Evolutionary conservation across 1,140 invertebrate genomes (phyloP).

Genomic region (Neodiprion pinetum): DNA sequence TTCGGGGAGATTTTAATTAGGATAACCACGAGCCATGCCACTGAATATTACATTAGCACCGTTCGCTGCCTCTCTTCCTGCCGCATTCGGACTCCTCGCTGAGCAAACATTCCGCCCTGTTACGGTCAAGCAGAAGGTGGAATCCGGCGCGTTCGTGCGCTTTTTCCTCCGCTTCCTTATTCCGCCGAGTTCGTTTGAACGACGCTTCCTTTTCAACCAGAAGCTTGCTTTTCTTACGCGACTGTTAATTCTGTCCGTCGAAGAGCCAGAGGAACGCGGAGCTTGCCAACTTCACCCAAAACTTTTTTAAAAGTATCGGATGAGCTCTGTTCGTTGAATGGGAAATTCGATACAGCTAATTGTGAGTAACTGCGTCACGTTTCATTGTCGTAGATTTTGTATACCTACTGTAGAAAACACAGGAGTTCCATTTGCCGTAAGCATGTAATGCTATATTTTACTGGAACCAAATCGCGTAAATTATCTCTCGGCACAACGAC

Average conservation of each 20-base stretch:
- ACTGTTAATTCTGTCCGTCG: not conserved
- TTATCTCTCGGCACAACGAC: no score
- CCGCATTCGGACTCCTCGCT: not conserved
- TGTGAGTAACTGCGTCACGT: no score
- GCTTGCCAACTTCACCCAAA: not conserved
- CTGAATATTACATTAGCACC: slow-evolving; percentile 41
- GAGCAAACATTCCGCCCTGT: not conserved
- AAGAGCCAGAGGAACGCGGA: not conserved
- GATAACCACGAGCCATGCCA: slow-evolving; percentile 37
- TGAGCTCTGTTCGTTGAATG: no score
- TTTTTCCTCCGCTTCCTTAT: not conserved
- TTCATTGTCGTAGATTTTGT: no score
- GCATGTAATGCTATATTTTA: no score
- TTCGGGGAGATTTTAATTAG: slow-evolving; percentile 45
- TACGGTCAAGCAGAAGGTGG: not conserved
- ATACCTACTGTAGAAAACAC: no score
- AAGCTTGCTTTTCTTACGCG: not conserved
- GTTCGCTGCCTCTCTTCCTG: not conserved
- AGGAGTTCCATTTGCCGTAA: no score
- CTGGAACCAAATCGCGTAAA: no score
- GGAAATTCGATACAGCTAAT: no score
- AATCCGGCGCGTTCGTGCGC: not conserved
- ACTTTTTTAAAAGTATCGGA: not conserved
- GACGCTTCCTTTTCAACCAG: no score
- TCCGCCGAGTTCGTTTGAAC: no score